Evolutionary conservation across 2,797 vertebrate species (phyloP), one percentile per base, ranked within the genome.

Genomic region (Champsocephalus esox): DNA sequence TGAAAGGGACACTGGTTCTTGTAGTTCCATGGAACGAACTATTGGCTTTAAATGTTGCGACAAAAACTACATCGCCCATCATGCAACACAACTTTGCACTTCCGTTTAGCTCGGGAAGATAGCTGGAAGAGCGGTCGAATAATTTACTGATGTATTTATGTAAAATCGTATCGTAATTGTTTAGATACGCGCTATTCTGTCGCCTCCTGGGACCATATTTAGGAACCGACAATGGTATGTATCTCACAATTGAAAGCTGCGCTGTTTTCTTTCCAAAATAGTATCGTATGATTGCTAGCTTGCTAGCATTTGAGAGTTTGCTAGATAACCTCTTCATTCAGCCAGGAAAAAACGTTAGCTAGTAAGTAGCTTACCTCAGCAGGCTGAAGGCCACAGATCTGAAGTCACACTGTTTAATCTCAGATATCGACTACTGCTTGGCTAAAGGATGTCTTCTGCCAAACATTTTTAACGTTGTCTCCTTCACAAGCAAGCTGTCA

Each of bases 151-250:
- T 91, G 80, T 81, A 66, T 92, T 85, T 78, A 69, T 80, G 60
- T 81, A 21, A 90, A 87, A 79, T 38, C 9, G 11, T 7, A 2
- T 38, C 41, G 64, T 80, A 81, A 51, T 66, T 73, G 51, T 55
- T 57, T 58, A 80, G 50, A 34, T 78, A 88, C 75, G 63, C 56
- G 41, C 17, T 79, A 57, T 64, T 86, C 44, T 77, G 76, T 76
- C 62, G 70, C 38, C 14, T 59, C 11, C 17, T 54, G 49, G 66
- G 69, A 50, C 56, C 57, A 60, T 4, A 60, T 69, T 57, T 66
- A 75, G 79, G 55, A 86, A 63, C 75, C 66, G n/a, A 94, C 71
- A 88, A 95, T 95, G 94, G 94, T 95, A 91, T 88, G 43, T 86
- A 61, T 77, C 41, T 66, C 8, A 3, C 24, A 21, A 7, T 58